A percentile compares a stretch with the other conserved stretches of the same genome.
Conservation (phyloP, 2,113 vertebrate genomes). For the Muscicapa adusta region DNA sequence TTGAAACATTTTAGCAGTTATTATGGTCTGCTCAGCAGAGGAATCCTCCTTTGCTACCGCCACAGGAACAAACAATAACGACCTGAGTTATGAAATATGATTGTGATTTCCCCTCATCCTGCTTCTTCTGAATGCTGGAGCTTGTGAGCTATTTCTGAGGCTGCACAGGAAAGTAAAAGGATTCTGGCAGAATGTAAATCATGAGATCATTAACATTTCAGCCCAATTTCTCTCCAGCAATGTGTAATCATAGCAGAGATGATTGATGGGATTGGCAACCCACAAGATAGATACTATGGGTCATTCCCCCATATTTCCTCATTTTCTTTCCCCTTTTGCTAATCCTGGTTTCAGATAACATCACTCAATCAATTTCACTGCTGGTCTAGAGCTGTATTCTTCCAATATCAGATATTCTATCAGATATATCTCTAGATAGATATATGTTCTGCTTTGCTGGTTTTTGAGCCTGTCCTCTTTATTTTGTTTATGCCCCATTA, state of each 20-base stretch:
- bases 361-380: conserved; percentile 31
- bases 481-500: neutral
- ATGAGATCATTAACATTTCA: conserved; percentile 51
- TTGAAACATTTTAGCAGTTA: neutral
- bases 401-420: neutral
- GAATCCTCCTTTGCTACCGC: neutral
- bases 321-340: conserved; percentile 36
- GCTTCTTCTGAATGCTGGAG: neutral
- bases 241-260: conserved; percentile 5
- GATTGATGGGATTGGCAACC: neutral
- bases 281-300: conserved; percentile 9
- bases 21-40: neutral
- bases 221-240: conserved; percentile 14
- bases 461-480: neutral
- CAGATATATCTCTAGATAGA: neutral
- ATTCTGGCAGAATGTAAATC: conserved; percentile 51
- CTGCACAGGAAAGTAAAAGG: neutral
- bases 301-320: conserved; percentile 7
- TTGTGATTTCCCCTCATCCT: neutral
- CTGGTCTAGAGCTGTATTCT: neutral
- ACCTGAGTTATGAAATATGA: neutral
- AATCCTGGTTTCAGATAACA: conserved; percentile 19
- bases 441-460: neutral
- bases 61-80: neutral
- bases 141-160: neutral